Base-by-base conservation (phyloP, 2,113 vertebrate species). In the Chauna torquata region DNA sequence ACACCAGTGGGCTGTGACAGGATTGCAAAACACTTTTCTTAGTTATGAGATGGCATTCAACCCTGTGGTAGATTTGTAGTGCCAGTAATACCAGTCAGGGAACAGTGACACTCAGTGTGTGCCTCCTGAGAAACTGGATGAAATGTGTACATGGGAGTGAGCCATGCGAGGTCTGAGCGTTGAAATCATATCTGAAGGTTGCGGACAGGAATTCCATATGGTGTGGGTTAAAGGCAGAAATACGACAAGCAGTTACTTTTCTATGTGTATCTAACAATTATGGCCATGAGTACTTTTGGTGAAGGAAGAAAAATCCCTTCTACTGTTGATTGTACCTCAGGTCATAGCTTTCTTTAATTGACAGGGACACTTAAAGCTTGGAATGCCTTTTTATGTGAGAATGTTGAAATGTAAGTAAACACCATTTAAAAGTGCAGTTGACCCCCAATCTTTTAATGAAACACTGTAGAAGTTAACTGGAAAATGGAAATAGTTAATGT, bases 151-250 rank as follows among this genome's bases (percentile, higher is more conserved):
- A 12, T 44, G 6, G 17, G 25, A 64, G 22, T 2, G 27, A 15
- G 12, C 2, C 3, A 0, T 3, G 12, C 1, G 7, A 64, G 12
- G 6, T 45, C n/a, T 68, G 25, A 71, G 36, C 59, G 4, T 34
- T 36, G 15, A 15, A 80, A 65, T n/a, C 0, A 8, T 17, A 2
- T 40, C 68, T 89, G 59, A 66, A 89, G 11, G 27, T 70, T 70
- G 30, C 36, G 70, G 57, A 34, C 23, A 34, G 30, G 27, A 50
- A 61, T 91, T 49, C 23, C 36, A 57, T 23, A 9, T 59, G 13
- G 27, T 70, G 7, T 13, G 92, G 40, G 6, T 55, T 72, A 82
- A 71, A 52, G 49, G 52, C 32, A 69, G 8, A 83, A 87, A 22
- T 52, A 64, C 1, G 45, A 8, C 7, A 42, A 58, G n/a, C 45